phyloP scores from a whole-genome alignment of 2,113 vertebrate species.

The Peromyscus californicus region DNA sequence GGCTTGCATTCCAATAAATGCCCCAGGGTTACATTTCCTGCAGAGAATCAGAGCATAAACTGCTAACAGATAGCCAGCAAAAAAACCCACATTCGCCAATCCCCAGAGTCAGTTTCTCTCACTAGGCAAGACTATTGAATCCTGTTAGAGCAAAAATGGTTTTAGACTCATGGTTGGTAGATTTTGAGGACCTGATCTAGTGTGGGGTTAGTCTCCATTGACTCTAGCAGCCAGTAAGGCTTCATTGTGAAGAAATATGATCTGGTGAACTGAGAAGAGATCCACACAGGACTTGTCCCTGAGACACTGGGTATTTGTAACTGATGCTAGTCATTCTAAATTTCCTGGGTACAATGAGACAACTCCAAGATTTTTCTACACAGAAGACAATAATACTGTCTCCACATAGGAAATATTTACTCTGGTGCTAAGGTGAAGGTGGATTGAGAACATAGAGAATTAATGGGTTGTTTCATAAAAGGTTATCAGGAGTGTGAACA shows the following conservation, averaged over 20 bases:
- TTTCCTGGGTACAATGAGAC: neutral
- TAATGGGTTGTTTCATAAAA: neutral
- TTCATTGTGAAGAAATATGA: neutral
- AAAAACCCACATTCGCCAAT: neutral
- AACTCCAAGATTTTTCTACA: neutral
- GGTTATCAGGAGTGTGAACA: neutral
- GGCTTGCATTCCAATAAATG: neutral
- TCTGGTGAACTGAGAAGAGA: neutral
- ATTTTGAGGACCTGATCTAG: neutral
- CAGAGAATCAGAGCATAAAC: neutral
- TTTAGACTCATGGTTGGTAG: neutral
- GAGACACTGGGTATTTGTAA: neutral
- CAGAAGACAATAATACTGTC: neutral
- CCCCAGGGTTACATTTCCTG: neutral
- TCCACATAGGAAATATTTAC: neutral
- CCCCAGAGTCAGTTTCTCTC: neutral
- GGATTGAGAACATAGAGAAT: neutral
- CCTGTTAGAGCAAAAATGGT: neutral
- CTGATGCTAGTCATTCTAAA: neutral
- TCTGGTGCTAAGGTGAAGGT: no score
- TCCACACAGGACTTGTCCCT: neutral
- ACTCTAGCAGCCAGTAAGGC: neutral
- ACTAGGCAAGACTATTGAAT: neutral
- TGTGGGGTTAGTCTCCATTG: neutral
- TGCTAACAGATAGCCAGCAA: neutral